phyloP scores from a whole-genome alignment of 2,888 invertebrate species.

The Chloroclysta siterata region DNA sequence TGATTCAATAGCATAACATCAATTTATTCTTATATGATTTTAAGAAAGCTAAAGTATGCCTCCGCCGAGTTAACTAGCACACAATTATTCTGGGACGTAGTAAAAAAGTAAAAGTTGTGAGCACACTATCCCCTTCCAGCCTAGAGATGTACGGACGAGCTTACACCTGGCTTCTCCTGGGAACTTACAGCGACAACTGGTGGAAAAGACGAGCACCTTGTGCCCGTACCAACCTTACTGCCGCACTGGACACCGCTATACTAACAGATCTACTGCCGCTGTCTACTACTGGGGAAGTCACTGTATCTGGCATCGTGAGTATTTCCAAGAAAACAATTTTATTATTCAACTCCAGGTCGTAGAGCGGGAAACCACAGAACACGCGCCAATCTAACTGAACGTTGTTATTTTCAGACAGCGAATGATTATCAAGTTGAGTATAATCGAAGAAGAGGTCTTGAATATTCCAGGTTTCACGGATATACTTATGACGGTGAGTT shows the following conservation, averaged over 20 bases:
- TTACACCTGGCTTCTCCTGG: slow-evolving; percentile 98
- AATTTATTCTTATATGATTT: too few relatives aligned
- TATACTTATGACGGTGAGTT: slow-evolving; percentile 96
- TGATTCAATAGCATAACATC: too few relatives aligned
- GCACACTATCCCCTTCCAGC: slow-evolving; percentile 63
- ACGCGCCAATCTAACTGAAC: background rate
- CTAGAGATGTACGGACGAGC: slow-evolving; percentile 95
- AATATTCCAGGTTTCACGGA: slow-evolving; percentile 97
- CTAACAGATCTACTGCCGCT: slow-evolving; percentile 94
- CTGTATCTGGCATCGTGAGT: slow-evolving; percentile 95
- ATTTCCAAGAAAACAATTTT: background rate
- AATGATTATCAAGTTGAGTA: slow-evolving; percentile 95
- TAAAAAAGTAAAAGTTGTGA: too few relatives aligned
- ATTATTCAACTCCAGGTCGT: too few relatives aligned
- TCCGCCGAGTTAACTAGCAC: too few relatives aligned
- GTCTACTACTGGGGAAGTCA: slow-evolving; percentile 93
- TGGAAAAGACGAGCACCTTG: slow-evolving; percentile 88
- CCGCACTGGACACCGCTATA: slow-evolving; percentile 94
- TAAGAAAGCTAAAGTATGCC: too few relatives aligned
- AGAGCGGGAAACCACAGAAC: too few relatives aligned
- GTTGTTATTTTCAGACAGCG: slow-evolving; percentile 88
- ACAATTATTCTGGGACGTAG: too few relatives aligned
- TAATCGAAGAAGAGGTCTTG: slow-evolving; percentile 90
- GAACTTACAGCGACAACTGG: slow-evolving; percentile 94
- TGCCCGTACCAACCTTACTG: slow-evolving; percentile 88